These are phyloP conservation scores for Euthynnus affinis DNA, from an alignment of 2,797 vertebrate genomes.

Conservation along the genomic window DNA sequence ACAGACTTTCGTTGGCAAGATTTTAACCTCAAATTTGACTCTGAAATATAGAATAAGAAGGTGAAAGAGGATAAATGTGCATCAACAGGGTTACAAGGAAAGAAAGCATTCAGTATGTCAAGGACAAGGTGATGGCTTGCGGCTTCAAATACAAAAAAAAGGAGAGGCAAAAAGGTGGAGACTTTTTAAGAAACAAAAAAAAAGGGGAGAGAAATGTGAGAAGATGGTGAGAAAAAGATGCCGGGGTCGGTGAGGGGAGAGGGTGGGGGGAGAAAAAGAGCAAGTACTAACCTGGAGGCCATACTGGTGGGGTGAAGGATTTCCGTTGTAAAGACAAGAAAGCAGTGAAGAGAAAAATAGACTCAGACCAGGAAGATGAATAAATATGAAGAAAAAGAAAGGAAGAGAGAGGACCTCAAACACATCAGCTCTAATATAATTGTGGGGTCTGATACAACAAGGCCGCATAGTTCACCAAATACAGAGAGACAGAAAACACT, in stretches of 20 bases:
- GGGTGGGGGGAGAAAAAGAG: conserved; percentile 18
- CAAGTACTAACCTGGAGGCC: conserved; percentile 83
- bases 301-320: conserved; percentile 76
- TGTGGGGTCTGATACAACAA: neutral
- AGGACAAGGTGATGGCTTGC: conserved; percentile 9
- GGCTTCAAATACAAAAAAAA: conserved; percentile 9
- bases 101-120: conserved; percentile 8
- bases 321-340: conserved; percentile 74
- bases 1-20: neutral
- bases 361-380: conserved; percentile 61
- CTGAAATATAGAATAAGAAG: neutral
- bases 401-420: neutral
- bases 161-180: conserved; percentile 15
- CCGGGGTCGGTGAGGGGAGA: neutral
- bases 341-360: conserved; percentile 76
- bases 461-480: neutral
- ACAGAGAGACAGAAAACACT: neutral
- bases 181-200: neutral
- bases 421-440: conserved; percentile 5
- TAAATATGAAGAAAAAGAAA: conserved; percentile 28
- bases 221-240: conserved; percentile 10
- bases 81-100: conserved; percentile 6
- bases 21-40: conserved; percentile 35
- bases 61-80: neutral
- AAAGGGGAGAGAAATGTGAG: conserved; percentile 16